Conservation (phyloP, 2,888 invertebrate genomes). For the Scaptomyza parva region DNA sequence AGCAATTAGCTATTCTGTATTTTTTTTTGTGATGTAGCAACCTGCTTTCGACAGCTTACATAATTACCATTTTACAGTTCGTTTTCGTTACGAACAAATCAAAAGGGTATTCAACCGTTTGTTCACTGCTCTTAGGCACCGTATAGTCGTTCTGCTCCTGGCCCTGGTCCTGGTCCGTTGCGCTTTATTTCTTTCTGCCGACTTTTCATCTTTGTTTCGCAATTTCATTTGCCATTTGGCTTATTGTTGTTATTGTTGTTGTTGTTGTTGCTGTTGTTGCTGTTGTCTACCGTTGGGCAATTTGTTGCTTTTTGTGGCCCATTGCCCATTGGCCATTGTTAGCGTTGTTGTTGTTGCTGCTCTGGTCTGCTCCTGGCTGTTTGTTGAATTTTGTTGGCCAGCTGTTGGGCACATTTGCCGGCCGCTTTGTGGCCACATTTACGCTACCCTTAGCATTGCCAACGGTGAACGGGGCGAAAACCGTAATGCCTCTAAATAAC, state of each 20-base stretch:
- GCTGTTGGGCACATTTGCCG: conserved; percentile 64
- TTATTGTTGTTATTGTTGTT: too few relatives aligned
- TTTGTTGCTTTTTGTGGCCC: conserved; percentile 55
- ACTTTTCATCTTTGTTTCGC: conserved; percentile 70
- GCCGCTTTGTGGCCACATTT: conserved; percentile 71
- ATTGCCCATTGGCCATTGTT: conserved; percentile 24
- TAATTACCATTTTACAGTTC: not conserved
- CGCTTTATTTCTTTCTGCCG: conserved; percentile 44
- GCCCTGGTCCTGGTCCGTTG: conserved; percentile 38
- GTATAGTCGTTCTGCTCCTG: conserved; percentile 1
- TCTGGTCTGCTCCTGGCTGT: conserved; percentile 6
- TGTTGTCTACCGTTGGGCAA: conserved; percentile 58
- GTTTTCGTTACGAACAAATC: not conserved
- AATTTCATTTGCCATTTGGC: conserved; percentile 60
- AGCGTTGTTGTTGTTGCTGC: conserved; percentile 12
- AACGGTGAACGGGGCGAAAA: conserved; percentile 4
- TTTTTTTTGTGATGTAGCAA: not conserved
- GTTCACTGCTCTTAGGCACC: not conserved
- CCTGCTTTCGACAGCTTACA: not conserved
- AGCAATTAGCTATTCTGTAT: not conserved
- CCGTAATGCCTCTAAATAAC: conserved; percentile 56
- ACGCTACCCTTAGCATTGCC: conserved; percentile 39
- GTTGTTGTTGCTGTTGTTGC: too few relatives aligned
- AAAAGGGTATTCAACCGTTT: conserved; percentile 27
- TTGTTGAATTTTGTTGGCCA: conserved; percentile 49